A percentile compares a stretch with the other conserved stretches of the same genome.
Conservation (phyloP, 2,113 vertebrate species). For the Ploceus nigricollis region DNA sequence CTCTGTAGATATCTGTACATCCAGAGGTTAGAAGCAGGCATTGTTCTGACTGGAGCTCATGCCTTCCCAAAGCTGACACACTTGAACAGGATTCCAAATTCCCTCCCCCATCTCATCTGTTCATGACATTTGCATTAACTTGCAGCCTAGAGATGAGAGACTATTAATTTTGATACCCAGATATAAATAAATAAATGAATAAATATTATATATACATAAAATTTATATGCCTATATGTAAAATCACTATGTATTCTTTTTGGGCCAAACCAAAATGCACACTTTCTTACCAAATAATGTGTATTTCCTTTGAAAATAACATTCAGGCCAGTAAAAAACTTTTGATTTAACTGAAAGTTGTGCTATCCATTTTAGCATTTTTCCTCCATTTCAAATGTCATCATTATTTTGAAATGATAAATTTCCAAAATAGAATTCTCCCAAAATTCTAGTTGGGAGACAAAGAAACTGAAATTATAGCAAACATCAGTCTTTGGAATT, state of each 20-base stretch:
- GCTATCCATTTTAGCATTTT: background rate
- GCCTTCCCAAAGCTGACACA: background rate
- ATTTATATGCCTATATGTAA: no score
- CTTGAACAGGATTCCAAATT: background rate
- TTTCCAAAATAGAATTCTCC: background rate
- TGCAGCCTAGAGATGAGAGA: background rate
- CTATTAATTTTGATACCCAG: background rate
- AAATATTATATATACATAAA: background rate
- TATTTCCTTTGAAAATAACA: background rate
- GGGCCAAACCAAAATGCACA: background rate
- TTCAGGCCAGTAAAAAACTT: background rate
- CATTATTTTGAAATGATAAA: background rate
- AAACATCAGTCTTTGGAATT: background rate
- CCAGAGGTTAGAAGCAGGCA: slow-evolving; percentile 40
- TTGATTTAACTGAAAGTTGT: background rate
- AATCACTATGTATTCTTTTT: background rate
- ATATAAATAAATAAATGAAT: background rate
- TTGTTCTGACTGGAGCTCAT: background rate
- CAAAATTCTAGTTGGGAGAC: background rate
- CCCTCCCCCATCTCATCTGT: background rate
- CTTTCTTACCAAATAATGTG: background rate
- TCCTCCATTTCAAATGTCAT: background rate
- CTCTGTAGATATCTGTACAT: slow-evolving; percentile 12
- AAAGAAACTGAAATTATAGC: background rate
- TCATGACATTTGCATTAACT: background rate